These are phyloP conservation scores for Lithobates pipiens DNA, from an alignment of 2,797 vertebrate species.

Conservation along the genomic window DNA sequence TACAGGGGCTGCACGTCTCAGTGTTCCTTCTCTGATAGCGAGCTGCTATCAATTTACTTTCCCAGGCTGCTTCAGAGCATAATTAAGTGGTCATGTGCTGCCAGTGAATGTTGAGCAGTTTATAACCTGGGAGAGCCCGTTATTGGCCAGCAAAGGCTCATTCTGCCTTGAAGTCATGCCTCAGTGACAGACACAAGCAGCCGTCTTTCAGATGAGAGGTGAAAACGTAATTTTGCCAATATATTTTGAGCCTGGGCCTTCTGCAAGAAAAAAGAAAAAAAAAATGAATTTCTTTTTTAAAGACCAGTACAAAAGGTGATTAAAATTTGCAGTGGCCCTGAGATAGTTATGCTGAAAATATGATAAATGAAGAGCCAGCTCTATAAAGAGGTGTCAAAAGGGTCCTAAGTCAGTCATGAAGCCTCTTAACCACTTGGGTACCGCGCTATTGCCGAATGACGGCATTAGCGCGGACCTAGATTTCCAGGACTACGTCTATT, in stretches of 20 bases:
- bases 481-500: no score
- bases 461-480: no score
- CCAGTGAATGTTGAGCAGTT: slow-evolving; percentile 43
- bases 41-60: slow-evolving; percentile 50
- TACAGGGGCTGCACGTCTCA: slow-evolving; percentile 10
- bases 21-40: slow-evolving; percentile 36
- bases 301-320: slow-evolving; percentile 63
- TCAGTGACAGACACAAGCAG: slow-evolving; percentile 54
- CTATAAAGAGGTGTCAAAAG: neutral
- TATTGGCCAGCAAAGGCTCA: slow-evolving; percentile 39
- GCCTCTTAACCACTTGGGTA: no score
- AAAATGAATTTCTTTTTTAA: slow-evolving; percentile 66
- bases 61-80: slow-evolving; percentile 50
- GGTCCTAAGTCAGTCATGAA: slow-evolving; percentile 6
- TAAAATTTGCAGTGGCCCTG: slow-evolving; percentile 69
- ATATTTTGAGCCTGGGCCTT: slow-evolving; percentile 73
- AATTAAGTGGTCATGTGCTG: slow-evolving; percentile 52
- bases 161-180: slow-evolving; percentile 58
- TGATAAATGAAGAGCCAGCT: slow-evolving; percentile 64
- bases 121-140: slow-evolving; percentile 31
- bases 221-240: slow-evolving; percentile 66
- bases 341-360: slow-evolving; percentile 8
- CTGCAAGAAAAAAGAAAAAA: slow-evolving; percentile 64
- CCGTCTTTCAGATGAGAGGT: slow-evolving; percentile 31
- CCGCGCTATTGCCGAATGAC: no score